These are phyloP conservation scores for Holacanthella duospinosa DNA, from an alignment of 2,888 invertebrate species.

Conservation along the genomic window DNA sequence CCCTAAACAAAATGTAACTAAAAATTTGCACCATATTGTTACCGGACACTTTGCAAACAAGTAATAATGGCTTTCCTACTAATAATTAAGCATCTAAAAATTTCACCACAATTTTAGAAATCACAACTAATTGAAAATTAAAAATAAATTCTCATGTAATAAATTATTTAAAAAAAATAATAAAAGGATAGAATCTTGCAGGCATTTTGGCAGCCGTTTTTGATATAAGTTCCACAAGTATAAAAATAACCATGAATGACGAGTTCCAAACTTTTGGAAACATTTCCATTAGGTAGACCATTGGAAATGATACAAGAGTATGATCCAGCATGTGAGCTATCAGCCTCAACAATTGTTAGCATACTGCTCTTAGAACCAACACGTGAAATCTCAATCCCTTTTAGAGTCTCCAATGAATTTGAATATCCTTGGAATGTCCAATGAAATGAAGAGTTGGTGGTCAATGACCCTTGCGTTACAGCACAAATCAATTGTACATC, in stretches of 20 bases:
- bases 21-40: no score
- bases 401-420: slow-evolving; percentile 3
- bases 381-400: slow-evolving; percentile 29
- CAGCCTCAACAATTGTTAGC: slow-evolving; percentile 57
- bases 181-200: no score
- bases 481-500: slow-evolving; percentile 38
- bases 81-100: no score
- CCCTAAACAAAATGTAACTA: no score
- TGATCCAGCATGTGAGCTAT: slow-evolving; percentile 60
- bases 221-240: no score
- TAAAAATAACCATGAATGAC: neutral
- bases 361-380: slow-evolving; percentile 53
- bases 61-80: no score
- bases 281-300: neutral
- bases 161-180: no score
- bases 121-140: no score
- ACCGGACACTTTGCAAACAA: no score
- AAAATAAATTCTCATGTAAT: no score
- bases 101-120: no score
- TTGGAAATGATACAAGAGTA: slow-evolving; percentile 54
- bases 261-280: neutral
- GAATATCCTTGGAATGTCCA: slow-evolving; percentile 28
- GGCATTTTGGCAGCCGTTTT: no score
- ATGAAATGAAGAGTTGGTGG: slow-evolving; percentile 18
- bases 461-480: slow-evolving; percentile 39